Conservation (phyloP, 37 sponge, comb jelly and placozoan genomes). For the Dysidea cf. avara region DNA sequence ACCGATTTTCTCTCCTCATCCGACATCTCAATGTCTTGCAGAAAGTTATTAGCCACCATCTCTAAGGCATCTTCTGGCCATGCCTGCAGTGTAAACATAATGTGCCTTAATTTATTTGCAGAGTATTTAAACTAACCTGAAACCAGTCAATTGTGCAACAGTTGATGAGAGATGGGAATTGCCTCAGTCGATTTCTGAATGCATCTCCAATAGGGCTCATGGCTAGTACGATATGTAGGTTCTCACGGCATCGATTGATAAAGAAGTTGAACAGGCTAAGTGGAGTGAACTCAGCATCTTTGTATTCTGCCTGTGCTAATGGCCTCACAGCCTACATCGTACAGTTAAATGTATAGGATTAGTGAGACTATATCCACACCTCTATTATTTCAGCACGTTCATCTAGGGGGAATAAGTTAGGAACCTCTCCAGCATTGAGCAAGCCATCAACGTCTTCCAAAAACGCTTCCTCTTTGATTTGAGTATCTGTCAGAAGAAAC, state of each 20-base stretch:
- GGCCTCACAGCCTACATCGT: constrained; percentile 83
- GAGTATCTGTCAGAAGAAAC: constrained; percentile 96
- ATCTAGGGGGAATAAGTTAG: constrained; percentile 92
- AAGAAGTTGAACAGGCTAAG: constrained; percentile 93
- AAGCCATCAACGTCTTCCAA: constrained; percentile 98
- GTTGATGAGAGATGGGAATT: constrained; percentile 99
- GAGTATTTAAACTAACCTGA: constrained; percentile 36
- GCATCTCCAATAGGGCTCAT: constrained; percentile 99
- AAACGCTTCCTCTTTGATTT: constrained; percentile 96
- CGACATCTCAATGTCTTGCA: constrained; percentile 90
- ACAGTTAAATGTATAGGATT: not conserved
- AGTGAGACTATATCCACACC: constrained; percentile 10
- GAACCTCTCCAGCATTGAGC: constrained; percentile 98
- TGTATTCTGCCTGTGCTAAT: constrained; percentile 88
- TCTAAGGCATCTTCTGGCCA: constrained; percentile 97
- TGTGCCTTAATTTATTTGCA: not conserved
- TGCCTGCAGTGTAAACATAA: constrained; percentile 23
- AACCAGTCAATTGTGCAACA: constrained; percentile 99
- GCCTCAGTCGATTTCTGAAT: constrained; percentile 89
- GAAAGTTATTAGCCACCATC: constrained; percentile 94
- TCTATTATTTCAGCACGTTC: constrained; percentile 97
- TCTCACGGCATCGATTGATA: constrained; percentile 91
- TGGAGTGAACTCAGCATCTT: constrained; percentile 94
- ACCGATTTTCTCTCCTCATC: constrained; percentile 73
- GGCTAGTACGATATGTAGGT: constrained; percentile 95